Conservation (phyloP, 2,797 vertebrate genomes). For the Tolypeutes matacus region DNA sequence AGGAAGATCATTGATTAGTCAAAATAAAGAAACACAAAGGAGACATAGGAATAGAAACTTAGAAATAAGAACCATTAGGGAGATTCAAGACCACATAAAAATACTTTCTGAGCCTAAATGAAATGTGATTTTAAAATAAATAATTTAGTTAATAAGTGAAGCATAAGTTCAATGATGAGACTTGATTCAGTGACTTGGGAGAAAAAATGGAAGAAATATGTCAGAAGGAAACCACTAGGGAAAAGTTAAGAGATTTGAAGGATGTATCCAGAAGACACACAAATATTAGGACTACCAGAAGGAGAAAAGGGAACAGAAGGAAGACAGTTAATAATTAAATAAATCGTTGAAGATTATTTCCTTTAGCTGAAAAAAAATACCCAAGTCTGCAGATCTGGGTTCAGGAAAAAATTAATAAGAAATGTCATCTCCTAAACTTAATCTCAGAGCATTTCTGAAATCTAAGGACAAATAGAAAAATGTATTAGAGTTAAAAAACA, state of each 20-base stretch:
- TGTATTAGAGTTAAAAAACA: not conserved
- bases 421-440: not conserved
- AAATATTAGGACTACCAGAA: not conserved
- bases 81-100: not conserved
- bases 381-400: not conserved
- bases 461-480: not conserved
- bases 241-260: not conserved
- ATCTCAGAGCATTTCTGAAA: not conserved
- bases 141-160: conserved; percentile 36
- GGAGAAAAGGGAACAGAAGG: not conserved
- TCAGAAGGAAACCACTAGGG: conserved; percentile 27
- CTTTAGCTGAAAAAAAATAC: not conserved
- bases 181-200: conserved; percentile 20
- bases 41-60: not conserved
- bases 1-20: not conserved
- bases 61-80: not conserved
- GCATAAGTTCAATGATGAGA: not conserved
- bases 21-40: not conserved
- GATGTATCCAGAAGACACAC: not conserved
- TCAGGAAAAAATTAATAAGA: not conserved
- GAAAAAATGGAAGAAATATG: not conserved
- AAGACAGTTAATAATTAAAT: conserved; percentile 35
- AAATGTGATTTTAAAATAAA: conserved; percentile 53
- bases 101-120: not conserved
- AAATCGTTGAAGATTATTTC: not conserved